Base-by-base conservation (phyloP, 2,797 vertebrate species). In the Melanotaenia nigrans region DNA sequence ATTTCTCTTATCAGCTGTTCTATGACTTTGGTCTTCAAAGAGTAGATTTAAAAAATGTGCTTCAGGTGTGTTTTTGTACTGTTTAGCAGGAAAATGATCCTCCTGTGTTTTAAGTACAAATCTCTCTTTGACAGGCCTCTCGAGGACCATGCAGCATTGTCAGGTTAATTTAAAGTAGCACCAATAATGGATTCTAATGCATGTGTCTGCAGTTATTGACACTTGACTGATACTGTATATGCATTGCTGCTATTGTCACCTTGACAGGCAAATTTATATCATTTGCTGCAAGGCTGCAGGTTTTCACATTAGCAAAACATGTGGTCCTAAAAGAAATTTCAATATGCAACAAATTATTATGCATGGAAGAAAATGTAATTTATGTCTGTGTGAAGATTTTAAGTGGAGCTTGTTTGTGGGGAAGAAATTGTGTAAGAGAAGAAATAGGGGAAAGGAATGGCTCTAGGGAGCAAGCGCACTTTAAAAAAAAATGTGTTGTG, bases 391-490 rank as follows among this genome's bases (percentile, higher is more conserved):
- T 87, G 82, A 58, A 45, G 57, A 85, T 87, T 89, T 89, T 90
- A 85, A 89, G 78, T 78, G 66, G 74, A 85, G 68, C 65, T 76
- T 84, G 63, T 87, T 76, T 65, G 72, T 65, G 61, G 51, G 47
- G 56, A 69, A 58, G 40, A 61, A 61, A 45, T 59, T 59, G 55
- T 75, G 20, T 58, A 42, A 67, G 36, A 57, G 58, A 60, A 56
- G 24, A 49, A 45, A 65, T 61, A 56, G 75, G 61, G 68, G 70
- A 77, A 78, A 84, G 33, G 32, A 89, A 81, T 0, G 0, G 85
- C 83, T 90, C 73, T 75, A 76, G 63, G 2, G 84, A 92, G 85
- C 82, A 65, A 85, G 82, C 79, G 93, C 93, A 94, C 94, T 95
- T 94, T 94, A 89, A 85, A 69, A 51, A 51, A 51, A 70, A 78